Evolutionary conservation across 1,140 invertebrate species (phyloP).

Genomic region (Phocides pigmalion): DNA sequence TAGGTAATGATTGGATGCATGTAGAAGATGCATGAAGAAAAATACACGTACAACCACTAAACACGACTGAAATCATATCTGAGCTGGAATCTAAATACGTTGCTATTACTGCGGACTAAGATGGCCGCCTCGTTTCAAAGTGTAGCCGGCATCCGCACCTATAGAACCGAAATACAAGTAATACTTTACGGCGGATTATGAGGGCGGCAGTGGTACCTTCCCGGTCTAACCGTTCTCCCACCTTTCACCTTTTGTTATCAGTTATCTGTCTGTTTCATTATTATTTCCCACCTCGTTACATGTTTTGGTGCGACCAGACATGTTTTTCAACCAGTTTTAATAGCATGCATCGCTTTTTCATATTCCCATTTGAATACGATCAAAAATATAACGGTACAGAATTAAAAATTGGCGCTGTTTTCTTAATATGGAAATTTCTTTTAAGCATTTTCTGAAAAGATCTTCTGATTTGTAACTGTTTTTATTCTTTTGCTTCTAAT

Average conservation of each 20-base stretch:
- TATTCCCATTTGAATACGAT: slow-evolving; percentile 6
- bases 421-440: slow-evolving; percentile 13
- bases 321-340: slow-evolving; percentile 6
- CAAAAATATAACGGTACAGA: background rate
- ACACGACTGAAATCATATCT: too few species aligned
- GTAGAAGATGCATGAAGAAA: background rate
- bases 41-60: too few species aligned
- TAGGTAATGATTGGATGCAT: too few species aligned
- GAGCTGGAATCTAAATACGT: too few species aligned
- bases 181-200: too few species aligned
- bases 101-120: too few species aligned
- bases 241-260: too few species aligned
- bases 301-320: slow-evolving; percentile 2
- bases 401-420: slow-evolving; percentile 16
- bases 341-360: slow-evolving; percentile 39
- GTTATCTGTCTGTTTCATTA: background rate
- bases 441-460: slow-evolving; percentile 14
- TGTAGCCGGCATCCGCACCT: too few species aligned
- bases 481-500: slow-evolving; percentile 6
- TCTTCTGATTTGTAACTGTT: slow-evolving; percentile 16
- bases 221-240: too few species aligned
- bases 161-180: too few species aligned
- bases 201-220: too few species aligned
- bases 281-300: background rate
- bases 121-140: too few species aligned